A percentile compares a stretch with the other conserved stretches of the same genome.
These are phyloP conservation scores for Dromaius novaehollandiae DNA, from an alignment of 2,113 vertebrate species.

Conservation along the genomic window DNA sequence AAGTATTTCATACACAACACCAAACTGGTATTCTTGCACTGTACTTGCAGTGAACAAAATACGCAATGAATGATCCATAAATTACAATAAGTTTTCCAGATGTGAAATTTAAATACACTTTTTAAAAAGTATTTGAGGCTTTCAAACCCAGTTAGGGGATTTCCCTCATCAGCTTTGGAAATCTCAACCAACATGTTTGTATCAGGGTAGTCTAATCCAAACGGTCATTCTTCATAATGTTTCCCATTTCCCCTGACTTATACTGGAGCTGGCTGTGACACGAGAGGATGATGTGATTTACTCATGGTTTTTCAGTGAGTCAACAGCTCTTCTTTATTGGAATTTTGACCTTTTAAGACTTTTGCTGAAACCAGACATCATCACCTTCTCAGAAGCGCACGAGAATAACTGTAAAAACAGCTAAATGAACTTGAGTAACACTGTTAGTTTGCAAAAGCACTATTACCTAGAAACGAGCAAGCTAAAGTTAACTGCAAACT, in stretches of 20 bases:
- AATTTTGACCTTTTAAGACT: constrained; percentile 46
- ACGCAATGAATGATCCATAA: not conserved
- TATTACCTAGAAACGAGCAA: constrained; percentile 45
- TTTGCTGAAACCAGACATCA: constrained; percentile 21
- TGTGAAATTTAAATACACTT: constrained; percentile 23
- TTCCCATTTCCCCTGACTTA: not conserved
- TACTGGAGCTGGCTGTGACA: not conserved
- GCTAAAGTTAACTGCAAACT: not conserved
- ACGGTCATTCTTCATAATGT: not conserved
- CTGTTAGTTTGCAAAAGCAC: constrained; percentile 12
- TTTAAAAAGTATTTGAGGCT: not conserved
- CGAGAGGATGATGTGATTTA: constrained; percentile 17
- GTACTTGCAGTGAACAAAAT: not conserved
- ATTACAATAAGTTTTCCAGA: not conserved
- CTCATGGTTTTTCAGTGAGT: constrained; percentile 18
- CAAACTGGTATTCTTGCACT: constrained; percentile 44
- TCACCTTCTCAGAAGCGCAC: not conserved
- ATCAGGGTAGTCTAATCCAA: not conserved
- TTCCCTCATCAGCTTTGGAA: constrained; percentile 47
- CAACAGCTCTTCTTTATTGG: not conserved
- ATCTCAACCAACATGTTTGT: not conserved
- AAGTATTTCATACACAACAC: not conserved
- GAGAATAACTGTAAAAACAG: constrained; percentile 8
- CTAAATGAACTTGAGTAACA: constrained; percentile 45
- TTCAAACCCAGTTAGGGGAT: constrained; percentile 28